Conservation (phyloP, 2,797 vertebrate genomes). For the Sebastes itinus region DNA sequence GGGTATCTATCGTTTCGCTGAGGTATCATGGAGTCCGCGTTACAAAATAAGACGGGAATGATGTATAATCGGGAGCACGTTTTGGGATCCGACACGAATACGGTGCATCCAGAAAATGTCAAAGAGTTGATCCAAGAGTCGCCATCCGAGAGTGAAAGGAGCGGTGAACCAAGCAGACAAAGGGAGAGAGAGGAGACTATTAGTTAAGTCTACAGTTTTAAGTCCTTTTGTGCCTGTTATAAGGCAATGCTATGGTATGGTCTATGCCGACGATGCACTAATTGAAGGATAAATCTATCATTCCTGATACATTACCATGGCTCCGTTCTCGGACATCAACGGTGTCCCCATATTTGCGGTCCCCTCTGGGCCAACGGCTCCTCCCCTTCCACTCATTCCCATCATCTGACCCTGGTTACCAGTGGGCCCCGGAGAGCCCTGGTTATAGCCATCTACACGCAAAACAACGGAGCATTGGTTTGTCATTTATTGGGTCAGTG, state of each 20-base stretch:
- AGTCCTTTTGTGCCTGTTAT: background rate
- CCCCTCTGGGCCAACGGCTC: slow-evolving; percentile 92
- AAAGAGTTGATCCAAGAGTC: slow-evolving; percentile 52
- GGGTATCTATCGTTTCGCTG: slow-evolving; percentile 93
- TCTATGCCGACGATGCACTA: background rate
- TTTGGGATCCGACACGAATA: background rate
- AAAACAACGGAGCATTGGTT: slow-evolving; percentile 63
- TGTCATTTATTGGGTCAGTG: slow-evolving; percentile 17
- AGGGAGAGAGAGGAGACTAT: slow-evolving; percentile 89
- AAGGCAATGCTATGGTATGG: no score
- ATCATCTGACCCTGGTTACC: slow-evolving; percentile 96
- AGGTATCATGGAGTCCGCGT: background rate
- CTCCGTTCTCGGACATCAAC: slow-evolving; percentile 95
- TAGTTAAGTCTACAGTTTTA: slow-evolving; percentile 73
- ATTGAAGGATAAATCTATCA: background rate
- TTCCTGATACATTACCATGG: slow-evolving; percentile 93
- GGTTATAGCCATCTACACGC: slow-evolving; percentile 95
- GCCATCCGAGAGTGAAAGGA: slow-evolving; percentile 79
- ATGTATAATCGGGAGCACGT: background rate
- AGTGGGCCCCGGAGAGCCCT: slow-evolving; percentile 87
- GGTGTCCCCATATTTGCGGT: slow-evolving; percentile 91
- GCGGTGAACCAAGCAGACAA: slow-evolving; percentile 85
- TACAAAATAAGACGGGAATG: background rate
- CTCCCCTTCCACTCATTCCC: slow-evolving; percentile 93
- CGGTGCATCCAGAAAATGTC: background rate